Percentiles rank a stretch among this genome's conserved stretches.
Evolutionary conservation across 2,797 vertebrate species (phyloP).

Genomic region (Arremon aurantiirostris): DNA sequence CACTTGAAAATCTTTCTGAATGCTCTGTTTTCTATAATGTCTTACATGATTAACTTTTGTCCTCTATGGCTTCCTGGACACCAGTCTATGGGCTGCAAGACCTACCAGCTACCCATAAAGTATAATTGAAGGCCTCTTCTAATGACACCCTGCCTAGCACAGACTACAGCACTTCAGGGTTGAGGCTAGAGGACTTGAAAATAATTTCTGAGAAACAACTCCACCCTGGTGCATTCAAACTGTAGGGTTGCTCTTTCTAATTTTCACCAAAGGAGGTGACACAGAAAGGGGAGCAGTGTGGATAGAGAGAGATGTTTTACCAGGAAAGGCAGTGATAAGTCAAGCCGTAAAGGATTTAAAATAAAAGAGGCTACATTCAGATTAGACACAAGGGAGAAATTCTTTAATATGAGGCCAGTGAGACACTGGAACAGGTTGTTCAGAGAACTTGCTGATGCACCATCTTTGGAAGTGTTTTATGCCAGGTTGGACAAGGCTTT

Average conservation of each 20-base stretch:
- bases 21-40: background rate
- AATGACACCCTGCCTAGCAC: background rate
- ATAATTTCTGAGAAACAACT: background rate
- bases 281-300: background rate
- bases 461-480: background rate
- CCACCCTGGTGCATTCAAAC: background rate
- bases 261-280: background rate
- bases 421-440: background rate
- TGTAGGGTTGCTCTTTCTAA: background rate
- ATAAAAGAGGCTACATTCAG: background rate
- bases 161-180: background rate
- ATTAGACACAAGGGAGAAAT: background rate
- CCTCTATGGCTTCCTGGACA: background rate
- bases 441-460: background rate
- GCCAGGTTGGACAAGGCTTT: background rate
- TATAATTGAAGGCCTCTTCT: background rate
- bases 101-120: background rate
- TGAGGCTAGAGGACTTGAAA: background rate
- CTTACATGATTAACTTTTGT: background rate
- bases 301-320: background rate
- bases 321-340: background rate
- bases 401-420: background rate
- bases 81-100: background rate
- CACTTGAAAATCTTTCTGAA: background rate
- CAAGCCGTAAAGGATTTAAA: background rate